Base-by-base conservation (phyloP, 2,113 vertebrate species). In the Marcusenius ussheri region DNA sequence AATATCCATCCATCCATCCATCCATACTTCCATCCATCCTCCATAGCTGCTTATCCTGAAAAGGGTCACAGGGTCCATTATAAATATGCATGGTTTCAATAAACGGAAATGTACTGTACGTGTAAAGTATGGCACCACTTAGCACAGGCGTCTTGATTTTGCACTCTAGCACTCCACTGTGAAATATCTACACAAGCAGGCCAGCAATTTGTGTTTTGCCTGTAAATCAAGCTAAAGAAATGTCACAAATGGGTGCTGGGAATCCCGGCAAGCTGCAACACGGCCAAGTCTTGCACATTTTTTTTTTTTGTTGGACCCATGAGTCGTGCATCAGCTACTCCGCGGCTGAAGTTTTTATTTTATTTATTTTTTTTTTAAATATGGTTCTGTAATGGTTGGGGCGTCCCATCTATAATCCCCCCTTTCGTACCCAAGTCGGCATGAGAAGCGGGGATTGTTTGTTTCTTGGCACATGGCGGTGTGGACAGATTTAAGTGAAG, bases 181-280 rank as follows among this genome's bases (percentile, higher is more conserved):
- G 83, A 77, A 90, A 51, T 31, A 51, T 88, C 62, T 47, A 58
- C 58, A 45, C 70, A 83, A 50, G 51, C 56, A 89, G 90, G 50
- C 66, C 88, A 90, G 87, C 56, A 90, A 88, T 90, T 89, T 91
- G 66, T 53, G 66, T 83, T 88, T 90, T 90, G 66, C 88, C 90
- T 87, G 88, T 45, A 77, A 87, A 88, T 50, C 88, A 89, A 53
- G 62, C 84, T 62, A 89, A 53, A 84, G 66, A 91, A 90, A 84
- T 90, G 87, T 88, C 56, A 88, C 56, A 50, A 88, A 89, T 17
- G 31, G 47, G 58, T 77, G 90, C 87, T 91, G 89, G 89, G 89
- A 88, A 89, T 90, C 91, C 45, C 46, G 17, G 87, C 74, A 88
- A 70, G 87, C 89, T 83, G 70, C 35, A 27, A 74, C 53, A 51